Percentiles rank a stretch among this genome's conserved stretches.
These are phyloP conservation scores for Dioctria rufipes DNA, from an alignment of 2,888 invertebrate species.

Conservation along the genomic window DNA sequence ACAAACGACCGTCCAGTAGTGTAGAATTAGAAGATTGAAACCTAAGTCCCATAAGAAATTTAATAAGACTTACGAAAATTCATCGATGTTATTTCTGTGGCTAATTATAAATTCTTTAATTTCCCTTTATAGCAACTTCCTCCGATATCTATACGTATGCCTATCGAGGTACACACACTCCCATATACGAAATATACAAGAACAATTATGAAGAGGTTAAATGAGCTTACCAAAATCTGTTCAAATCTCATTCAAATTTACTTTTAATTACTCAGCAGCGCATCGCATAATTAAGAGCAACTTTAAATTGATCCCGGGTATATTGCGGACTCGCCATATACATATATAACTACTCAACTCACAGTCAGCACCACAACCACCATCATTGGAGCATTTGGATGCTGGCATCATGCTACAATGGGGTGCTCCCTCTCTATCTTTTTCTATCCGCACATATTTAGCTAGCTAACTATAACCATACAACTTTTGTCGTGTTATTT, in stretches of 20 bases:
- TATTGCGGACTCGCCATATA: background rate
- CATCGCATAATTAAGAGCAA: constrained; percentile 41
- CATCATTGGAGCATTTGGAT: too few species aligned
- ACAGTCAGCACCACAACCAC: background rate
- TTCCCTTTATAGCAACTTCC: too few species aligned
- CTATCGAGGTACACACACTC: too few species aligned
- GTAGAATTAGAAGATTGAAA: too few species aligned
- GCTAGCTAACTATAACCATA: background rate
- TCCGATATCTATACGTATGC: too few species aligned
- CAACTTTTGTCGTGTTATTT: background rate
- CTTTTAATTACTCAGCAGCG: constrained; percentile 29
- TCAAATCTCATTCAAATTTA: constrained; percentile 27
- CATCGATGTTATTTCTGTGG: too few species aligned
- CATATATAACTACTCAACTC: background rate
- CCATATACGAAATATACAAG: too few species aligned
- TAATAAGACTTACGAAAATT: too few species aligned
- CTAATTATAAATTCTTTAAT: too few species aligned
- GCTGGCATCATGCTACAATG: background rate
- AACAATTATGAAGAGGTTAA: constrained; percentile 4
- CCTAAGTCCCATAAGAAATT: too few species aligned
- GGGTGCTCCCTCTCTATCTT: background rate
- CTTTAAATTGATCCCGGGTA: constrained; percentile 32
- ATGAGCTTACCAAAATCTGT: constrained; percentile 19
- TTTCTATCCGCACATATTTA: background rate
- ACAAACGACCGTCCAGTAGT: too few species aligned